Conservation (phyloP, 1,140 invertebrate genomes). For the Halictus rubicundus region DNA sequence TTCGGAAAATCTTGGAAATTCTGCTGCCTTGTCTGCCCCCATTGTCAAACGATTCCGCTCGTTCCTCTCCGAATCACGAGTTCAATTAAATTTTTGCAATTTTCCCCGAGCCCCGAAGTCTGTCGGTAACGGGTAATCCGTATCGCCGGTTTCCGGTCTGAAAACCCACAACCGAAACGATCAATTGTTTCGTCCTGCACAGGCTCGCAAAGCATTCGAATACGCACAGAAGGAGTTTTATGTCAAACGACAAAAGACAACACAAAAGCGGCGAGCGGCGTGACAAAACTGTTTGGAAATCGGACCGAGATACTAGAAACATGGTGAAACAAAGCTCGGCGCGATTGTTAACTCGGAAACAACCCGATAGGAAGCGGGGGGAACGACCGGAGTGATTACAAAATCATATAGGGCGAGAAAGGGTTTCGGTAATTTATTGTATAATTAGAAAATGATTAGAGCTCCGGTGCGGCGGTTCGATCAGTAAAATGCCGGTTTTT, state of each 20-base stretch:
- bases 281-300: neutral
- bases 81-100: neutral
- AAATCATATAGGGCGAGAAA: neutral
- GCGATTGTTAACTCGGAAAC: too few relatives aligned
- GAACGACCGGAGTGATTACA: neutral
- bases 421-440: neutral
- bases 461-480: neutral
- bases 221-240: neutral
- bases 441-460: conserved; percentile 1
- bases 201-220: neutral
- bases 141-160: too few relatives aligned
- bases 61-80: too few relatives aligned
- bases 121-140: too few relatives aligned
- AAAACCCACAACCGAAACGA: neutral
- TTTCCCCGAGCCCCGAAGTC: neutral
- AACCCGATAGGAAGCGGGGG: too few relatives aligned
- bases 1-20: neutral
- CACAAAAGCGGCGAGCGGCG: too few relatives aligned
- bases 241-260: neutral
- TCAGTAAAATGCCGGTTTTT: neutral
- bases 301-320: neutral
- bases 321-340: too few relatives aligned
- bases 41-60: too few relatives aligned
- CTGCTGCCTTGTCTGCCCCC: too few relatives aligned
- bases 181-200: neutral